These are phyloP conservation scores for Apis dorsata DNA, from an alignment of 1,140 invertebrate species.

Conservation along the genomic window DNA sequence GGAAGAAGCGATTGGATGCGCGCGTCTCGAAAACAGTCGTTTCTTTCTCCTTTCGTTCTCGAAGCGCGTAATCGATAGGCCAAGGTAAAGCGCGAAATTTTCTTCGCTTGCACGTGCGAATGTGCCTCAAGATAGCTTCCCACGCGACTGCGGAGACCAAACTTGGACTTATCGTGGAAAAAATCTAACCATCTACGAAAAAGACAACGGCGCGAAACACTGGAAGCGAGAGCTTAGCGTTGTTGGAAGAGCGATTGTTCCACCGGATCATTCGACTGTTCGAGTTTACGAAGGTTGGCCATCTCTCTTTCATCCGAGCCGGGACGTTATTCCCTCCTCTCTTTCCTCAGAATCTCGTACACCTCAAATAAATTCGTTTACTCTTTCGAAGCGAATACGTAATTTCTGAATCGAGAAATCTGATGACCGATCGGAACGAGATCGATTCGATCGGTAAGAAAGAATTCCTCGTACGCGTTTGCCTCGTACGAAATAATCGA, in stretches of 20 bases:
- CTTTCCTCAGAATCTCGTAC: background rate
- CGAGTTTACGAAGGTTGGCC: conserved; percentile 79
- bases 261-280: too few relatives aligned
- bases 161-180: conserved; percentile 54
- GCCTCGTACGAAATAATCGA: conserved; percentile 45
- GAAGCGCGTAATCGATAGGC: too few relatives aligned
- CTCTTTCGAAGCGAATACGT: too few relatives aligned
- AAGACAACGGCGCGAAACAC: conserved; percentile 23
- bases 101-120: conserved; percentile 29
- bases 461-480: conserved; percentile 20
- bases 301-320: conserved; percentile 78
- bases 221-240: conserved; percentile 12
- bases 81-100: conserved; percentile 9
- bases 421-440: too few relatives aligned
- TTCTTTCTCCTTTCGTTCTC: too few relatives aligned
- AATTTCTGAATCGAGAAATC: too few relatives aligned
- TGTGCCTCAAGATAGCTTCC: conserved; percentile 53
- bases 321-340: conserved; percentile 62
- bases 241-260: too few relatives aligned
- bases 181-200: conserved; percentile 62
- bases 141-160: conserved; percentile 57
- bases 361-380: background rate
- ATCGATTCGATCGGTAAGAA: conserved; percentile 32
- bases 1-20: too few relatives aligned
- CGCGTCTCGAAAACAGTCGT: background rate